Base-by-base conservation (phyloP, 2,113 vertebrate species). In the Hirundichthys speculiger region DNA sequence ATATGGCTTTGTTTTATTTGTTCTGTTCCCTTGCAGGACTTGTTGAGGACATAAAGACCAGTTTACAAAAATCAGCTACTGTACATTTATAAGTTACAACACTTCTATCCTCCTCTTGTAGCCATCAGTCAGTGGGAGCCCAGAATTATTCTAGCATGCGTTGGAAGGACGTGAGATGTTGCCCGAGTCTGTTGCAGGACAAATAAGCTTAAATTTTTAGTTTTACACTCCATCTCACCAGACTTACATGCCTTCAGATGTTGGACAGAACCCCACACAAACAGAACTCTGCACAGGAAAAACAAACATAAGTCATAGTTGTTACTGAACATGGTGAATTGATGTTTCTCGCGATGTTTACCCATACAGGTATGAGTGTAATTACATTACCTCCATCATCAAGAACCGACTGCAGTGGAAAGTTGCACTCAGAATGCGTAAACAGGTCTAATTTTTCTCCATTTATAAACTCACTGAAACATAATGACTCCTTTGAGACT, bases 361-460 rank as follows among this genome's bases (percentile, higher is more conserved):
- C 64, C 18, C 22, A 50, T 22, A 50, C 60, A 73, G 41, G 49
- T 66, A 49, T n/a, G 11, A 47, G 61, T 57, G 65, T 30, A 15
- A 57, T 65, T 64, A 72, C 51, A 59, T 76, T 71, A 59, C 4
- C 19, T 15, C 13, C 1, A 19, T 2, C 21, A n/a, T 11, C 2
- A 19, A n/a, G 51, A 47, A 60, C 20, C 50, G 51, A 45, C 25
- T 59, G 51, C 41, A 15, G 48, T 41, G 81, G 66, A 84, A 82
- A 74, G 20, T 30, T 64, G 19, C 16, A 50, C 52, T 75, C 64
- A 47, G 68, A 70, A 53, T 77, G 12, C 48, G 56, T 77, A 63
- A 80, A 56, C 64, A 66, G 43, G 18, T 73, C 22, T 12, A 9
- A 30, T 59, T 74, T 73, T 57, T 53, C 48, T 51, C 24, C 27